phyloP scores from a whole-genome alignment of 2,797 vertebrate species.

The Fringilla coelebs region DNA sequence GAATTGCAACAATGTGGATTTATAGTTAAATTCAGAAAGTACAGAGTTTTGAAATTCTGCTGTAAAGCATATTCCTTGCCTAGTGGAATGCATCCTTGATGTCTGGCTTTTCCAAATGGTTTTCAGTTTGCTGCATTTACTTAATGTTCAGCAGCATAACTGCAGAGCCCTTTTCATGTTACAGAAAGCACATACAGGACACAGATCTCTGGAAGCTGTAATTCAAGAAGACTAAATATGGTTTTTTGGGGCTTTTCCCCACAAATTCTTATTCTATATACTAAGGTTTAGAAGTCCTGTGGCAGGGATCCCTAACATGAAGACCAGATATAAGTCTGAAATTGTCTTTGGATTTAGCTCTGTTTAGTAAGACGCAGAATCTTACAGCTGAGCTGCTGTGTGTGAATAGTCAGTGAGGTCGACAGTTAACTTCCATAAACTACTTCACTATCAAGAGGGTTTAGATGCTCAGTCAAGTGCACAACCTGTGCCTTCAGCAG shows the following conservation, averaged over 20 bases:
- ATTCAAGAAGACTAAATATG: not conserved
- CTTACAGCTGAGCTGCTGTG: not conserved
- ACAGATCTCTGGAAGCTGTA: not conserved
- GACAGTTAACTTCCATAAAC: not conserved
- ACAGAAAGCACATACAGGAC: not conserved
- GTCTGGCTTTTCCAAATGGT: not conserved
- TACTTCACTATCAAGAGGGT: not conserved
- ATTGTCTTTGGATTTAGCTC: not conserved
- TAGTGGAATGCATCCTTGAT: not conserved
- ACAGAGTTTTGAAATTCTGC: not conserved
- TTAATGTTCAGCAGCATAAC: not conserved
- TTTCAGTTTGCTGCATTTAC: not conserved
- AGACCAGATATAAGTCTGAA: not conserved
- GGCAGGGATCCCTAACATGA: not conserved
- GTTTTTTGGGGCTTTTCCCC: not conserved
- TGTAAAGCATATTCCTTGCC: not conserved
- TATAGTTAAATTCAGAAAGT: not conserved
- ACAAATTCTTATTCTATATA: not conserved
- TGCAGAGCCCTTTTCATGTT: not conserved
- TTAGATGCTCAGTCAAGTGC: not conserved
- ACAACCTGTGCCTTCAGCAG: not conserved
- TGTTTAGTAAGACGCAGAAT: rapidly evolving
- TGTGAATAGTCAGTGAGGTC: not conserved
- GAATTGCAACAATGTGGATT: not conserved
- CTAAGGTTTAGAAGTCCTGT: not conserved